phyloP scores from a whole-genome alignment of 2,888 invertebrate genomes.

The Lymantria monacha region DNA sequence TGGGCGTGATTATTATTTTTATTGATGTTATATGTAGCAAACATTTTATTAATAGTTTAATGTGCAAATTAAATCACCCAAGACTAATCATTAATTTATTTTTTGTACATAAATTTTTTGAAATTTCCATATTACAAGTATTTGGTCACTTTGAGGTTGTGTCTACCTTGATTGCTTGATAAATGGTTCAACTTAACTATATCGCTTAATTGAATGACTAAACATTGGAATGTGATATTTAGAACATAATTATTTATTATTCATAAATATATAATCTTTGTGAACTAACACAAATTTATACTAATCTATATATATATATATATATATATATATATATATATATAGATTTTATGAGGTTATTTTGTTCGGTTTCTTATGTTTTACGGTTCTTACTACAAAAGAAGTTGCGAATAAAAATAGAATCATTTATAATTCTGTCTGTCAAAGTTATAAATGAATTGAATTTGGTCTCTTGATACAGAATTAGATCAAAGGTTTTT shows the following conservation, averaged over 20 bases:
- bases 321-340: too few relatives aligned
- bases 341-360: constrained; percentile 14
- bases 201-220: not conserved
- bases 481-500: not conserved
- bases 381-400: constrained; percentile 5
- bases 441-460: too few relatives aligned
- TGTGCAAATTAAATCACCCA: constrained; percentile 3
- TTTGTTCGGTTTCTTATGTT: constrained; percentile 18
- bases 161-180: constrained; percentile 39
- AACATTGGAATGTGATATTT: constrained; percentile 28
- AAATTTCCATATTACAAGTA: constrained; percentile 25
- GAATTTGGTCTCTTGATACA: not conserved
- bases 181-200: constrained; percentile 23
- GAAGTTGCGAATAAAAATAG: constrained; percentile 1
- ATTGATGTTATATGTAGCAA: not conserved
- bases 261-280: constrained; percentile 14
- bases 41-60: too few relatives aligned
- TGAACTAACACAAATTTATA: constrained; percentile 30
- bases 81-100: constrained; percentile 15
- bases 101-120: constrained; percentile 26
- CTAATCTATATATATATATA: too few relatives aligned
- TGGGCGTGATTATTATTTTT: too few relatives aligned
- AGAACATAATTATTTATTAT: constrained; percentile 30
- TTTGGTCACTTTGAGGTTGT: constrained; percentile 26
- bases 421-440: constrained; percentile 3